These are phyloP conservation scores for Aelia acuminata DNA, from an alignment of 2,888 invertebrate genomes.

Conservation along the genomic window DNA sequence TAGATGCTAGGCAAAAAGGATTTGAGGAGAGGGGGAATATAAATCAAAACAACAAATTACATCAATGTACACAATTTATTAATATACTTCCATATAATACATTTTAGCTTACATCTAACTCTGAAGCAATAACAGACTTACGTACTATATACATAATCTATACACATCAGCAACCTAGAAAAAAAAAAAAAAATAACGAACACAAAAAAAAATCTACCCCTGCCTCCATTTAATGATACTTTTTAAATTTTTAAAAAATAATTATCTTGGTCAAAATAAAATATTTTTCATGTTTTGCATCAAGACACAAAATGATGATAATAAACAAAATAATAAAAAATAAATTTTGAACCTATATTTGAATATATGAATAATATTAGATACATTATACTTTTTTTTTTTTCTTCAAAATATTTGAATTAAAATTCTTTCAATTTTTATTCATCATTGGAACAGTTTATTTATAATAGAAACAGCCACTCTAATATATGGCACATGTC, in stretches of 20 bases:
- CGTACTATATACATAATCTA: constrained; percentile 62
- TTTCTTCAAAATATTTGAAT: neutral
- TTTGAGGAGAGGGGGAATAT: neutral
- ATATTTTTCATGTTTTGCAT: neutral
- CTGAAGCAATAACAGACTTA: constrained; percentile 64
- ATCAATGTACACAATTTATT: constrained; percentile 66
- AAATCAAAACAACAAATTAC: constrained; percentile 59
- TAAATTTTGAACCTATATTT: neutral
- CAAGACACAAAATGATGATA: neutral
- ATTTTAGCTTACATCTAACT: constrained; percentile 63
- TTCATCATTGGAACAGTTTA: neutral
- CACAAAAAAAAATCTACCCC: constrained; percentile 49
- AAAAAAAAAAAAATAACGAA: neutral
- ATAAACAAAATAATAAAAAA: constrained; percentile 13
- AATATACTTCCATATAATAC: constrained; percentile 65
- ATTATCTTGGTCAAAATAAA: constrained; percentile 20
- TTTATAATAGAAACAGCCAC: constrained; percentile 62
- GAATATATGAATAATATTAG: too few species aligned
- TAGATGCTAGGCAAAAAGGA: too few species aligned
- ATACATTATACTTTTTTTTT: too few species aligned
- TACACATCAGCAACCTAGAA: constrained; percentile 63
- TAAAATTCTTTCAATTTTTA: neutral
- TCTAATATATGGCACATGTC: constrained; percentile 62
- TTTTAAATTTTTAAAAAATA: neutral
- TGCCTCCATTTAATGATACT: constrained; percentile 40